These are phyloP conservation scores for Anneissia japonica DNA, from an alignment of 35 echinoderm and acorn worm genomes.

Conservation along the genomic window DNA sequence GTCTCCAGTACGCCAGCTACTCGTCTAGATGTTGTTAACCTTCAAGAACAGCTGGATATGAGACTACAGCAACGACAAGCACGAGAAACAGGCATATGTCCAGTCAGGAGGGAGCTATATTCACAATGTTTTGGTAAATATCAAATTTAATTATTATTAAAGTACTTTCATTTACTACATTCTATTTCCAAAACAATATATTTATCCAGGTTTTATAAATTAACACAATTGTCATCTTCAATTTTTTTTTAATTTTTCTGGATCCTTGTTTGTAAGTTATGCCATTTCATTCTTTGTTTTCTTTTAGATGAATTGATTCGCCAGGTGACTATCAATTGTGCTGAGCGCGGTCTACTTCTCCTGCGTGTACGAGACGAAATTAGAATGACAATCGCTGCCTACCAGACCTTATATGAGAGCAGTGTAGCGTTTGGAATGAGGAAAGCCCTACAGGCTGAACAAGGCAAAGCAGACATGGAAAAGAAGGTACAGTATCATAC, in stretches of 20 bases:
- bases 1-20: constrained; percentile 99
- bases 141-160: neutral
- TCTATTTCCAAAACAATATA: too few relatives aligned
- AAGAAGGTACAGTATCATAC: constrained; percentile 93
- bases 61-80: constrained; percentile 96
- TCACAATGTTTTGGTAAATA: constrained; percentile 98
- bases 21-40: constrained; percentile 93
- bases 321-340: constrained; percentile 97
- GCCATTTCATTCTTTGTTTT: neutral
- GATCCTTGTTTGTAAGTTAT: neutral
- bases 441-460: constrained; percentile 94
- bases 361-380: constrained; percentile 92
- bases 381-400: constrained; percentile 93
- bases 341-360: constrained; percentile 82
- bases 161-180: too few relatives aligned
- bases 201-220: too few relatives aligned
- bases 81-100: constrained; percentile 91
- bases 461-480: constrained; percentile 98
- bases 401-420: constrained; percentile 97
- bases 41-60: constrained; percentile 96
- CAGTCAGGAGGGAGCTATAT: constrained; percentile 93
- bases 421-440: constrained; percentile 98
- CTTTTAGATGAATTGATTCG: constrained; percentile 85
- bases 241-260: too few relatives aligned
- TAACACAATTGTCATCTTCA: too few relatives aligned